Evolutionary conservation across 2,113 vertebrate species (phyloP).

Genomic region (Chiloscyllium plagiosum): DNA sequence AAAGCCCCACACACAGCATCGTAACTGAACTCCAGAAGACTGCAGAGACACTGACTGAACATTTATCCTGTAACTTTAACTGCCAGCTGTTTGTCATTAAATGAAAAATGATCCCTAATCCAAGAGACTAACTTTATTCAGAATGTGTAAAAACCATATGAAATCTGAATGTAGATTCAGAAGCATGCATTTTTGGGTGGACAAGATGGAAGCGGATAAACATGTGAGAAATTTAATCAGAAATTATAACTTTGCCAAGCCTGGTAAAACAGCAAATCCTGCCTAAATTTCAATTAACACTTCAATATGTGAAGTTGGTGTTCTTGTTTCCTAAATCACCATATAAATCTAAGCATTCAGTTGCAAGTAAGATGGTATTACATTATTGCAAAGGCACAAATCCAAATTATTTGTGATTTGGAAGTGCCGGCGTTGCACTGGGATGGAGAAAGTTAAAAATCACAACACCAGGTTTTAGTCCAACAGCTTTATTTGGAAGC

Average conservation of each 20-base stretch:
- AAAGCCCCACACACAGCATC: neutral
- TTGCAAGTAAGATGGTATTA: neutral
- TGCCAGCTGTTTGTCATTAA: neutral
- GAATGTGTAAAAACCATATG: neutral
- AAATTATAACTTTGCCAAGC: neutral
- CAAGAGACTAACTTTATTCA: neutral
- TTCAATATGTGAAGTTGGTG: neutral
- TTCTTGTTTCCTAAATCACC: neutral
- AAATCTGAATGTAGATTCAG: neutral
- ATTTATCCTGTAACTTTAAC: neutral
- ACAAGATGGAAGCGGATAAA: neutral
- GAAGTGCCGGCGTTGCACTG: no score
- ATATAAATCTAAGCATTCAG: neutral
- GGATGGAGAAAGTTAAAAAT: no score
- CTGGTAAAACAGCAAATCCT: neutral
- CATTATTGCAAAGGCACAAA: neutral
- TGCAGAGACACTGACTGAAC: neutral
- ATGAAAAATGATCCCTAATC: neutral
- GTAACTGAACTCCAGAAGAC: neutral
- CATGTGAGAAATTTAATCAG: neutral
- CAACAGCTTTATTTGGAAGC: no score
- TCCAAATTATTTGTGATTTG: neutral
- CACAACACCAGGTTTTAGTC: no score
- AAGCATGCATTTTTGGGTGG: neutral
- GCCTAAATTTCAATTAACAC: neutral